Base-by-base conservation (phyloP, 2,113 vertebrate genomes). In the Pseudorectes ferrugineus region DNA sequence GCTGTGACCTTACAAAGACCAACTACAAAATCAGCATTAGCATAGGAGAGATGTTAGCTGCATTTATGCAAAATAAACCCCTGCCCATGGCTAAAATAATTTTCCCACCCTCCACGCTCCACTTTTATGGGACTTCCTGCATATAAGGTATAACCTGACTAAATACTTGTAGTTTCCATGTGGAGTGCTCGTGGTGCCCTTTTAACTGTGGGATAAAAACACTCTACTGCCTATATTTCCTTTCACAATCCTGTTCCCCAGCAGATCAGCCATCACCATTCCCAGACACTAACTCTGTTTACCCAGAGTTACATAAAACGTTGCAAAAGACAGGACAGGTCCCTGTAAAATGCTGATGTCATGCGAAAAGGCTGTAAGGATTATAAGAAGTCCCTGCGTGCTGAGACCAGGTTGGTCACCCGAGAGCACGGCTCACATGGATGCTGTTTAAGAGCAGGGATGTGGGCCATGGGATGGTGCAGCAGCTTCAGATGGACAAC, bases 381-480 rank as follows among this genome's bases (percentile, higher is more conserved):
- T 59, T 71, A 72, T 9, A 22, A 28, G 26, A 35, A 57, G 61
- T 10, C 57, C 51, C 43, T 28, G 61, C 7, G 43, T 43, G 70
- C 70, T 5, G 57, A 63, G 51, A 57, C 33, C 73, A 67, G 87
- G 85, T 23, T 23, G 78, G 31, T 74, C 28, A 14, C 23, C 18
- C 18, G 3, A 6, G 54, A 72, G 62, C 10, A 6, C 36, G 79
- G 74, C 67, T 49, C 81, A 42, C 0, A 0, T 11, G 61, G 73
- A 63, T 33, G 65, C 5, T 51, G 80, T 31, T 84, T 20, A 36
- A n/a, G 5, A 58, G 55, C 67, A 70, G 63, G 33, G 38, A 43
- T 0, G 1, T 0, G 0, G 57, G 25, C 49, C 57, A 75, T 0
- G 22, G 65, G 61, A 79, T 4, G 21, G 5, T n/a, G 66, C 0